Conservation (phyloP, 1,140 invertebrate species). For the Drosophila aff. region DNA sequence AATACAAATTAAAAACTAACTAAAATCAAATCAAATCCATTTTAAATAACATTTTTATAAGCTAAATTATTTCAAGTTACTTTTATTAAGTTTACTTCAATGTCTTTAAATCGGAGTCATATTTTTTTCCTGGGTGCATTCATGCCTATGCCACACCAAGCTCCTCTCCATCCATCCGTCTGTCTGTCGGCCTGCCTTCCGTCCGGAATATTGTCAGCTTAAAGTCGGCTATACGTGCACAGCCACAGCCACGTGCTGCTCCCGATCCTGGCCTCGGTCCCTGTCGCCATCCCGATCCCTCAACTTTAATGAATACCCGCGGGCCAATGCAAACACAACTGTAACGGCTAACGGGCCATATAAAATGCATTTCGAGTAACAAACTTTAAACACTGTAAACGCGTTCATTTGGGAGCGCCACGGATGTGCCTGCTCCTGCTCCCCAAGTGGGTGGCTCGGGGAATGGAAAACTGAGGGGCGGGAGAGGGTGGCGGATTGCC, state of each 20-base stretch:
- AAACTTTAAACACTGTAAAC: conserved; percentile 72
- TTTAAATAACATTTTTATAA: too few species aligned
- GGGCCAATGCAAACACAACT: conserved; percentile 72
- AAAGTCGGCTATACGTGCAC: conserved; percentile 45
- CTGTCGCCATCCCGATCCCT: conserved; percentile 18
- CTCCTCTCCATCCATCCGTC: conserved; percentile 10
- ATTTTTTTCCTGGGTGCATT: not conserved
- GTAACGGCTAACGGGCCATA: conserved; percentile 74
- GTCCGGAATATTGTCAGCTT: conserved; percentile 67
- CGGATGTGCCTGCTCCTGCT: conserved; percentile 26
- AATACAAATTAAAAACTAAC: not conserved
- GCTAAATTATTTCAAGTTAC: too few species aligned
- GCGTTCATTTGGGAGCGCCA: conserved; percentile 71
- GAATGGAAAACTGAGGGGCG: not conserved
- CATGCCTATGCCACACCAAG: conserved; percentile 8
- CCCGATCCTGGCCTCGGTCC: conserved; percentile 13
- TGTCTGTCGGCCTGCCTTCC: conserved; percentile 1
- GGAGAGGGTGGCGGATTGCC: not conserved
- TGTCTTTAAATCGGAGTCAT: not conserved
- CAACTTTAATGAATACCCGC: conserved; percentile 71
- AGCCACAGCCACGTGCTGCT: conserved; percentile 28
- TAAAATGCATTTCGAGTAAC: conserved; percentile 81
- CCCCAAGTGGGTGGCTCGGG: not conserved
- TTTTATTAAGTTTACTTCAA: not conserved
- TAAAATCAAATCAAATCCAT: too few species aligned